Evolutionary conservation across 2,113 vertebrate species (phyloP).

Genomic region (Aspiorhynchus laticeps): DNA sequence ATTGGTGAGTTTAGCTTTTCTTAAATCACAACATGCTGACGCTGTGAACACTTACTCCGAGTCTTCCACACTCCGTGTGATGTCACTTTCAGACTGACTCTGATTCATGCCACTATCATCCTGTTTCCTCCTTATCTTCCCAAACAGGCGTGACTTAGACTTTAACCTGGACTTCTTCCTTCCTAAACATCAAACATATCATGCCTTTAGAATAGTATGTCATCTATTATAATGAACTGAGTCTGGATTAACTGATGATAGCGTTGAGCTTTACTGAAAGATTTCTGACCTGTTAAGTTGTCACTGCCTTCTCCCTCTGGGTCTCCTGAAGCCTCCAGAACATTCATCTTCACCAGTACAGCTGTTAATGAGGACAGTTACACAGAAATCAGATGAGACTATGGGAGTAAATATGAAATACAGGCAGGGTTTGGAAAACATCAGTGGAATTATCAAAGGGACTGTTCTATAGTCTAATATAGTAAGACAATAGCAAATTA

Average conservation of each 20-base stretch:
- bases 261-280: slow-evolving; percentile 16
- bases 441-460: neutral
- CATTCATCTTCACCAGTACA: slow-evolving; percentile 54
- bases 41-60: slow-evolving; percentile 67
- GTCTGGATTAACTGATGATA: neutral
- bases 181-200: slow-evolving; percentile 66
- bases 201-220: neutral
- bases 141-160: slow-evolving; percentile 82
- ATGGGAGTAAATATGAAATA: slow-evolving; percentile 11
- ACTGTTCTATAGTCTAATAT: neutral
- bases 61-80: slow-evolving; percentile 71
- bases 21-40: neutral
- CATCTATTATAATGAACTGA: neutral
- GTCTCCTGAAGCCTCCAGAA: slow-evolving; percentile 82
- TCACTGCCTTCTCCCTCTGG: slow-evolving; percentile 80
- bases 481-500: neutral
- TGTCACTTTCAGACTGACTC: slow-evolving; percentile 82
- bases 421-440: neutral
- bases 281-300: slow-evolving; percentile 81
- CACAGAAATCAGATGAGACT: slow-evolving; percentile 65
- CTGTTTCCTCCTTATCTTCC: slow-evolving; percentile 82
- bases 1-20: neutral
- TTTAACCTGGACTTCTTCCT: slow-evolving; percentile 88
- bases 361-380: slow-evolving; percentile 29
- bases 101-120: slow-evolving; percentile 70